Conservation (phyloP, 2,113 vertebrate genomes). For the Macroglossus sobrinus region DNA sequence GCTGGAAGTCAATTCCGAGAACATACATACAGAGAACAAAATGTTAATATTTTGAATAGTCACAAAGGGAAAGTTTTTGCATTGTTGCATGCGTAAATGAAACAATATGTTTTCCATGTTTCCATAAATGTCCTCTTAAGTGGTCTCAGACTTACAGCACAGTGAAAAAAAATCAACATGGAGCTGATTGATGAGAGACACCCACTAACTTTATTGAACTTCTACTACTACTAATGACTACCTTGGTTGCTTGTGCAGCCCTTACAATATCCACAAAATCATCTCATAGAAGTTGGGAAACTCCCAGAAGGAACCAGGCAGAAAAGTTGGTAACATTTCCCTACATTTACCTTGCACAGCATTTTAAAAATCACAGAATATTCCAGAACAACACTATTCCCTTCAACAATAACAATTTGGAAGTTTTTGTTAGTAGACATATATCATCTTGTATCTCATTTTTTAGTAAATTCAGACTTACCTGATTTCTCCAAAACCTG, state of each 20-base stretch:
- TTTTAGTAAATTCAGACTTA: conserved; percentile 66
- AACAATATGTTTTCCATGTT: conserved; percentile 55
- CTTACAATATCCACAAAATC: too few relatives aligned
- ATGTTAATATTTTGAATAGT: conserved; percentile 29
- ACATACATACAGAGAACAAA: conserved; percentile 2
- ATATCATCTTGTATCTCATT: background rate
- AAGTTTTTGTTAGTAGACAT: background rate
- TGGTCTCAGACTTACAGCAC: background rate
- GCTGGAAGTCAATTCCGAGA: conserved; percentile 18
- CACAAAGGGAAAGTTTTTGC: conserved; percentile 40
- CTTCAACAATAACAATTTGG: background rate
- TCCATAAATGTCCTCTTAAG: conserved; percentile 14
- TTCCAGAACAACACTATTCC: background rate
- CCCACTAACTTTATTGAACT: too few relatives aligned
- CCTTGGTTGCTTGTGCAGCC: too few relatives aligned
- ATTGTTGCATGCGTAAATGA: conserved; percentile 41
- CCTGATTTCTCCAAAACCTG: conserved; percentile 47
- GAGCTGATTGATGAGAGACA: conserved; percentile 41
- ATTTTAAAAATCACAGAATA: background rate
- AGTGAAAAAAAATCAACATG: background rate
- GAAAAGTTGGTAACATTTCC: background rate
- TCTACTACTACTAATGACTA: too few relatives aligned
- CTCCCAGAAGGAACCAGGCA: background rate
- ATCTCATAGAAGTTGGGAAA: conserved; percentile 47
- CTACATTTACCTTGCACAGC: background rate